A percentile compares a stretch with the other conserved stretches of the same genome.
These are phyloP conservation scores for Gallinago undulata DNA, from an alignment of 2,113 vertebrate species.

Conservation along the genomic window DNA sequence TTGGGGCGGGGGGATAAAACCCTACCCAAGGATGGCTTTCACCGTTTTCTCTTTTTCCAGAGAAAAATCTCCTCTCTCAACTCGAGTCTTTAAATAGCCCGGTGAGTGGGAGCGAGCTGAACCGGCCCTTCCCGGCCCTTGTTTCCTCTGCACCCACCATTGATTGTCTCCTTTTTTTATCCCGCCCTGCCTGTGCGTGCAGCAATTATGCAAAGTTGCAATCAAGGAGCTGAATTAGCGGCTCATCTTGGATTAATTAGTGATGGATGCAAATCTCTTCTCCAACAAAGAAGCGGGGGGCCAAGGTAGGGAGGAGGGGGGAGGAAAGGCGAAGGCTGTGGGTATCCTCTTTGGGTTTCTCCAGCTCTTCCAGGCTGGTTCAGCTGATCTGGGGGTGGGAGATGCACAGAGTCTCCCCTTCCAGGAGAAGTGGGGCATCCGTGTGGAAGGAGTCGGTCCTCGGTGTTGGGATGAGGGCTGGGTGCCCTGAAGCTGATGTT, in stretches of 20 bases:
- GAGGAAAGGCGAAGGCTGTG: not conserved
- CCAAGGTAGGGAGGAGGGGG: too few relatives aligned
- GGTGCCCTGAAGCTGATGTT: not conserved
- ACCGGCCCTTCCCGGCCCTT: not conserved
- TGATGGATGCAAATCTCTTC: slow-evolving; percentile 51
- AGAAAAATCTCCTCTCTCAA: not conserved
- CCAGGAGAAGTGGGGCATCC: not conserved
- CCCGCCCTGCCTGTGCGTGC: not conserved
- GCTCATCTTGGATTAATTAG: slow-evolving; percentile 66
- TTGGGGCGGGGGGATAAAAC: too few relatives aligned
- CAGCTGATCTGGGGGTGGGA: not conserved
- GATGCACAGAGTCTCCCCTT: not conserved
- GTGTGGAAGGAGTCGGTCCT: not conserved
- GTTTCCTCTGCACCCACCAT: not conserved
- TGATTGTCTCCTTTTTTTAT: slow-evolving; percentile 26
- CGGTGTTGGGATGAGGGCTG: not conserved
- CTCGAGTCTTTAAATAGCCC: not conserved
- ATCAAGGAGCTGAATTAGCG: slow-evolving; percentile 67
- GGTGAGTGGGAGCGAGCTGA: not conserved
- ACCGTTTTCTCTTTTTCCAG: not conserved
- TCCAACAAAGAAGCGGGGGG: not conserved
- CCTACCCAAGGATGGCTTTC: not conserved
- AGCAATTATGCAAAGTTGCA: slow-evolving; percentile 65
- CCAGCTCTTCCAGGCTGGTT: not conserved
- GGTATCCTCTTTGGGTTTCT: not conserved